Evolutionary conservation across 2,113 vertebrate species (phyloP).

Genomic region (Bubo scandiacus): DNA sequence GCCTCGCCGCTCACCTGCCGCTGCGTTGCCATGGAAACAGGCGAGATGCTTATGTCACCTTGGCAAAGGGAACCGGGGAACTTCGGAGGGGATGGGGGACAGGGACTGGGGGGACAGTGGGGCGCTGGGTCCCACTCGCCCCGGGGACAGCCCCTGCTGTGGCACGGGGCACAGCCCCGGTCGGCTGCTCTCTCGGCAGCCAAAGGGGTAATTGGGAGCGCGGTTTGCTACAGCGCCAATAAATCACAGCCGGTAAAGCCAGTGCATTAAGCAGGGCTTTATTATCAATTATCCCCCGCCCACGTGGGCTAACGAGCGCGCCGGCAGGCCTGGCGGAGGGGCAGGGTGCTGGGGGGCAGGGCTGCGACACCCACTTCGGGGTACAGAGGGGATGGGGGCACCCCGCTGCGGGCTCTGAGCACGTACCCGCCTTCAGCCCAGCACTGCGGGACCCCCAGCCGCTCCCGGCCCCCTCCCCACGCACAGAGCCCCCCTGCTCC

Average conservation of each 20-base stretch:
- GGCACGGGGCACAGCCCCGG: not conserved
- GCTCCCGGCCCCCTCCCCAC: too few species aligned
- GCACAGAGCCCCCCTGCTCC: not conserved
- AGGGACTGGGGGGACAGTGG: fast-evolving
- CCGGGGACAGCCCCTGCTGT: fast-evolving
- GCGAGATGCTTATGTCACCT: slow-evolving; percentile 62
- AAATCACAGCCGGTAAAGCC: slow-evolving; percentile 71
- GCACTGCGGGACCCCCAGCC: not conserved
- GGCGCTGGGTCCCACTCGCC: too few species aligned
- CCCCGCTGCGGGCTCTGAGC: fast-evolving
- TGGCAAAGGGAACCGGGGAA: slow-evolving; percentile 51
- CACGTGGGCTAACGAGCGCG: not conserved
- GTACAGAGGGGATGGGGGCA: not conserved
- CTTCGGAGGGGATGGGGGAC: not conserved
- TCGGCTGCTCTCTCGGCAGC: slow-evolving; percentile 6
- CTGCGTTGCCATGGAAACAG: slow-evolving; percentile 65
- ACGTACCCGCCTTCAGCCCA: fast-evolving
- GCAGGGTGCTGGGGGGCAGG: not conserved
- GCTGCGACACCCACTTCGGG: not conserved
- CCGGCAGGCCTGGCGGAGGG: not conserved
- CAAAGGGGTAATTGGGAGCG: slow-evolving; percentile 53
- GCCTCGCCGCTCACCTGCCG: slow-evolving; percentile 65
- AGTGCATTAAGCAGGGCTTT: slow-evolving; percentile 73
- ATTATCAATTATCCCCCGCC: slow-evolving; percentile 75
- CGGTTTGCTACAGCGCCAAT: slow-evolving; percentile 45